Evolutionary conservation across 2,113 vertebrate species (phyloP), one percentile per base, ranked within the genome.

Genomic region (Siniperca knerii): DNA sequence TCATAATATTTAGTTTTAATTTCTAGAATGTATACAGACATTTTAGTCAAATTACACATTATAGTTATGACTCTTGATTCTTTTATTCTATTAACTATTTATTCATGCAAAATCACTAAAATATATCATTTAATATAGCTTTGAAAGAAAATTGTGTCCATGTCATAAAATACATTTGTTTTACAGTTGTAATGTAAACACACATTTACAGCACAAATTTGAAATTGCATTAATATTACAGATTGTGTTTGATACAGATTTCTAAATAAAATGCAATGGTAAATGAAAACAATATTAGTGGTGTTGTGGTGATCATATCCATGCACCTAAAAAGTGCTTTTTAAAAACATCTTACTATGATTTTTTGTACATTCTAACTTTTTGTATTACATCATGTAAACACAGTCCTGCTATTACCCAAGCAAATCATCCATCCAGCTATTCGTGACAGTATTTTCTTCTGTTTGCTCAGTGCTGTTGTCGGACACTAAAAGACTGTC

Each of bases 381-480:
- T 76, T 20, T 69, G 40, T 37, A 42, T 50, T 44, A 29, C 18
- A 37, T 66, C 15, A 55, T 58, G 11, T 23, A 46, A 79, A 52
- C 35, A 46, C 23, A 65, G 0, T 33, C 12, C 3, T 20, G 6
- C 69, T 23, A 8, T 87, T 84, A 96, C 9, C 94, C 93, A 1
- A 96, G 81, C 46, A 96, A 90, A 62, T 96, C 95, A 82, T 94
- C 94, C 91, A 96, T 94, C 95, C 94, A 96, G 81, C 88, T 94
- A 62, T 71, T 66, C 48, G 75, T 64, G 33, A 65, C 50, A 12
- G 16, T 54, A 21, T 64, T 87, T 33, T 82, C 81, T 66, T 88
- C 61, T 75, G 57, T 66, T 69, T 90, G 84, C 66, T 74, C 62
- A 6, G 82, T 73, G 48, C 48, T 75, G 42, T 71, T 77, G 69